Evolutionary conservation across 1,140 invertebrate species (phyloP), one percentile per base, ranked within the genome.

Genomic region (Bombyx mandarina): DNA sequence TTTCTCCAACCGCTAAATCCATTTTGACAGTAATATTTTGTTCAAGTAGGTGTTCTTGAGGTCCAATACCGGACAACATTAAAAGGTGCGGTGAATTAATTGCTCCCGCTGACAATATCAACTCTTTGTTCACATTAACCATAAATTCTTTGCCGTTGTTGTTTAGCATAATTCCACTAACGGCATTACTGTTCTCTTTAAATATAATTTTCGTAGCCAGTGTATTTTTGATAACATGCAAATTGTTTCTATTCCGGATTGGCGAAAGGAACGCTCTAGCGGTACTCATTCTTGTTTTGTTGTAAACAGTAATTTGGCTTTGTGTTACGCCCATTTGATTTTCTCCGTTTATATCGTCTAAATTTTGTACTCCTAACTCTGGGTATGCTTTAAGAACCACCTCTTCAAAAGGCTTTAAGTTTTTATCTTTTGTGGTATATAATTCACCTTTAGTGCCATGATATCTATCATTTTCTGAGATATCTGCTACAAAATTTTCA

Each of bases 391-490:
- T 90, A 0, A 95, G 72, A 60, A 95, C 86, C 6, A 95, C 1
- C 91, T 92, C 12, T 93, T 89, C 3, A 91, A 91, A 43, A 93
- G 65, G 0, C 92, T 94, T 0, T 90, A 91, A n/a, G 88, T 85
- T 90, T 91, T 93, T 0, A 91, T 89, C 0, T 90, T 83, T 70
- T 92, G 94, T 92, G 0, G 96, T 93, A 0, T 93, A 94, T 5
- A 95, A 71, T 66, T 94, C 94, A 0, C 95, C 95, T 1, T 91
- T 93, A 0, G 89, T 90, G 3, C 87, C 79, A 67, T 96, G 43
- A 12, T 54, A 45, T 48, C 18, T 46, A 49, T 43, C 58, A 43
- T 75, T 64, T 26, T 68, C 55, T 5, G 58, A 65, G 3, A 65
- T 45, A 9, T 79, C 93, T 93, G 12, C 93, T 77, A 62, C 93